phyloP scores from a whole-genome alignment of 2,113 vertebrate genomes.

The Equus przewalskii region DNA sequence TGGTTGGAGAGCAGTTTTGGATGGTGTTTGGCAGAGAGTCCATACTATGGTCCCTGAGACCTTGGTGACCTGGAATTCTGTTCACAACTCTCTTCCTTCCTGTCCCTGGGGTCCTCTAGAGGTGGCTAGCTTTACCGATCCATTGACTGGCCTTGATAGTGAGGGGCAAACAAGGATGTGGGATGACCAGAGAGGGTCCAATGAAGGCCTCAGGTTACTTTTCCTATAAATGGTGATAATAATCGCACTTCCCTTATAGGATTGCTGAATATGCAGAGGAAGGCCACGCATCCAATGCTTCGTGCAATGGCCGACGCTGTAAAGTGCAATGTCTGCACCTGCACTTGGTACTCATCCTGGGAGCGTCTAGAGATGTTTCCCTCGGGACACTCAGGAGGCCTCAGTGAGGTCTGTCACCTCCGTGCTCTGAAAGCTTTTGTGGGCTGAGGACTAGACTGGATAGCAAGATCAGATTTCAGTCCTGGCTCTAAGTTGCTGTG shows the following conservation, averaged over 20 bases:
- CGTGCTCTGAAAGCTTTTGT: background rate
- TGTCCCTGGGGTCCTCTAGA: background rate
- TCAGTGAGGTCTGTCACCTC: background rate
- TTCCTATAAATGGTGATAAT: background rate
- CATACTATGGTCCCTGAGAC: slow-evolving; percentile 28
- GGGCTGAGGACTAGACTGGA: background rate
- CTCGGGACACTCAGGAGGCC: fast-evolving
- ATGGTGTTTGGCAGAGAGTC: background rate
- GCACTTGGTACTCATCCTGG: background rate
- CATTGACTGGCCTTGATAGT: background rate
- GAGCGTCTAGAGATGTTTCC: background rate
- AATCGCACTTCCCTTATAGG: background rate
- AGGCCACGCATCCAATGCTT: too few species aligned
- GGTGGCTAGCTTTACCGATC: background rate
- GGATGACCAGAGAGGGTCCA: background rate
- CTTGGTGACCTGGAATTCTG: slow-evolving; percentile 4
- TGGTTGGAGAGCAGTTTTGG: background rate
- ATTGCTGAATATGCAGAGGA: background rate
- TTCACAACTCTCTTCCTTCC: background rate
- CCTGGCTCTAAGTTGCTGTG: background rate
- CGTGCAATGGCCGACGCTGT: background rate
- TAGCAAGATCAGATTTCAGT: background rate
- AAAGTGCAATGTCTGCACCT: background rate
- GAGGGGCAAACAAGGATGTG: background rate
- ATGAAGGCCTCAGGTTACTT: fast-evolving